Percentiles rank a stretch among this genome's conserved stretches.
Conservation (phyloP, 1,140 invertebrate genomes). For the Samia ricini region DNA sequence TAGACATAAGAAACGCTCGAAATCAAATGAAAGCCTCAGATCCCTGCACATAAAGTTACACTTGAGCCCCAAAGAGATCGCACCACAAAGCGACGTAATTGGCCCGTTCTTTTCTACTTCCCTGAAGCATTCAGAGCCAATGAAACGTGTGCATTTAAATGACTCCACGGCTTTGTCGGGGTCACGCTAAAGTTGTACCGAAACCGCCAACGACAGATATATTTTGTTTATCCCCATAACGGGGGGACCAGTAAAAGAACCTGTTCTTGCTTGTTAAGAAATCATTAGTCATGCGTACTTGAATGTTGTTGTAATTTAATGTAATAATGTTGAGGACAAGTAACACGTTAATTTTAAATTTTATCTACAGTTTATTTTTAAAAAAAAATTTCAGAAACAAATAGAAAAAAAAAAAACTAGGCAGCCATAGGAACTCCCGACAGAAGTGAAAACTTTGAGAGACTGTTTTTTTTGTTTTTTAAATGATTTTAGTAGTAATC, state of each 20-base stretch:
- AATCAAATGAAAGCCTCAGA: constrained; percentile 51
- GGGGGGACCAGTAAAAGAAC: constrained; percentile 66
- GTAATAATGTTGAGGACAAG: background rate
- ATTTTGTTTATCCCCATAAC: constrained; percentile 56
- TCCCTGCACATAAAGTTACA: constrained; percentile 67
- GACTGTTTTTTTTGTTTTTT: too few relatives aligned
- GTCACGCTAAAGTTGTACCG: constrained; percentile 72
- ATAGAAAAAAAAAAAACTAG: too few relatives aligned
- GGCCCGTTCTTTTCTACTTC: constrained; percentile 75
- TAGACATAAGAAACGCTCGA: constrained; percentile 20
- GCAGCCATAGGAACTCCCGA: too few relatives aligned
- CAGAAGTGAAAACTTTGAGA: too few relatives aligned
- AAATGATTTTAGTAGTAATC: too few relatives aligned
- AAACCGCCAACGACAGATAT: constrained; percentile 53
- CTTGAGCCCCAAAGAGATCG: constrained; percentile 70
- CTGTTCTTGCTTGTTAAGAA: constrained; percentile 65
- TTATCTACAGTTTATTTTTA: too few relatives aligned
- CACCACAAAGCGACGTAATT: constrained; percentile 74
- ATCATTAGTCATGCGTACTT: constrained; percentile 73
- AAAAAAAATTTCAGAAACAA: background rate
- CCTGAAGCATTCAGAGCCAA: constrained; percentile 75
- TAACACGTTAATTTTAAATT: background rate
- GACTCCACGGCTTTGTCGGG: constrained; percentile 74
- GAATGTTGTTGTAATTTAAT: constrained; percentile 15
- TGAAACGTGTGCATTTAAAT: constrained; percentile 78